Conservation (phyloP, 2,113 vertebrate species). For the Anas platyrhynchos region DNA sequence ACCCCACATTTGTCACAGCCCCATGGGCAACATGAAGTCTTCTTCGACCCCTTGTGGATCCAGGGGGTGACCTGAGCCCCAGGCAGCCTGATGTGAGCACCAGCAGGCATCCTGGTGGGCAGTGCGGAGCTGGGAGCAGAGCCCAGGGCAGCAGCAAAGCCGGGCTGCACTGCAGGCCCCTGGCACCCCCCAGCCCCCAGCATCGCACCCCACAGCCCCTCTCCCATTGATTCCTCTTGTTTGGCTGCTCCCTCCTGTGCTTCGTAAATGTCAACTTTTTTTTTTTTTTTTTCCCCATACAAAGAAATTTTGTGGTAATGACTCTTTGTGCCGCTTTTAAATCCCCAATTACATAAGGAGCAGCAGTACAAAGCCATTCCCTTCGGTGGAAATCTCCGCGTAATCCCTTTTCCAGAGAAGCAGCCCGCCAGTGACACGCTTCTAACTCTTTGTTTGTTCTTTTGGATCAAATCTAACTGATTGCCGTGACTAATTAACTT, state of each 20-base stretch:
- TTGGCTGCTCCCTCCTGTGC: constrained; percentile 57
- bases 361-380: constrained; percentile 74
- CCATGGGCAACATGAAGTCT: background rate
- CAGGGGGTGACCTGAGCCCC: constrained; percentile 6
- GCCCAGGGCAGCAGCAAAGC: constrained; percentile 55
- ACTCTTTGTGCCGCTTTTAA: constrained; percentile 76
- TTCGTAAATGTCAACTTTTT: constrained; percentile 69
- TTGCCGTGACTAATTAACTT: constrained; percentile 81
- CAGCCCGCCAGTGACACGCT: constrained; percentile 73
- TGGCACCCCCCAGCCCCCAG: background rate
- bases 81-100: background rate
- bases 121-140: constrained; percentile 8
- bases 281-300: constrained; percentile 47
- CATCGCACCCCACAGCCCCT: background rate
- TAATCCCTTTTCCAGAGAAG: constrained; percentile 78
- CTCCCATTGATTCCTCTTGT: constrained; percentile 15
- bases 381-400: constrained; percentile 75
- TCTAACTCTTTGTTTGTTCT: constrained; percentile 78
- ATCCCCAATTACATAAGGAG: constrained; percentile 79
- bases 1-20: background rate
- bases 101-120: too few relatives aligned
- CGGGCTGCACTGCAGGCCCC: background rate
- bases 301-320: constrained; percentile 76
- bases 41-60: background rate
- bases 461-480: constrained; percentile 80